These are phyloP conservation scores for Latheticus oryzae DNA, from an alignment of 2,888 invertebrate genomes.

Conservation along the genomic window DNA sequence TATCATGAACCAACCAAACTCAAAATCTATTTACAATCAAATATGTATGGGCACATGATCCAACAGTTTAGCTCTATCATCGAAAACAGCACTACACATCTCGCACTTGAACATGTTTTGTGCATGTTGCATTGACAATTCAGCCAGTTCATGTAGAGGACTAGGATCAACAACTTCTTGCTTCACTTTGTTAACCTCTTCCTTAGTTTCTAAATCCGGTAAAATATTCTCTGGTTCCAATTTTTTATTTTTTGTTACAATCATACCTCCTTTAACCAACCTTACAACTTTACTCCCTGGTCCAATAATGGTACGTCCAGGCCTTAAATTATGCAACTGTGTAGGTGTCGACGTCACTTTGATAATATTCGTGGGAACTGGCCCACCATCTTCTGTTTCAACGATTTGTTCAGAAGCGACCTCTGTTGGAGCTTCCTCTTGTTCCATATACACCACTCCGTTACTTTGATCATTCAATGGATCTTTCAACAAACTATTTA, in stretches of 20 bases:
- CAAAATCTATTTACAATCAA: slow-evolving; percentile 67
- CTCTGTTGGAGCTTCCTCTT: slow-evolving; percentile 55
- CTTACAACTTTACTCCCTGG: slow-evolving; percentile 62
- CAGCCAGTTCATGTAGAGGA: slow-evolving; percentile 67
- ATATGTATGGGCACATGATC: slow-evolving; percentile 87
- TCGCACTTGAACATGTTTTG: slow-evolving; percentile 77
- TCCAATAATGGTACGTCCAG: slow-evolving; percentile 62
- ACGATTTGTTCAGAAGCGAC: slow-evolving; percentile 59
- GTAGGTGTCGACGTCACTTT: slow-evolving; percentile 45
- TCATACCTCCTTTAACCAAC: slow-evolving; percentile 64
- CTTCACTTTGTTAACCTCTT: slow-evolving; percentile 46
- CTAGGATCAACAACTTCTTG: slow-evolving; percentile 65
- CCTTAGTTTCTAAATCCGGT: slow-evolving; percentile 41
- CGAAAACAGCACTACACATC: slow-evolving; percentile 83
- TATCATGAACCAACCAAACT: slow-evolving; percentile 5
- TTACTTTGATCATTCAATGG: slow-evolving; percentile 51
- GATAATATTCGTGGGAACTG: slow-evolving; percentile 54
- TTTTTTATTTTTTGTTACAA: slow-evolving; percentile 60
- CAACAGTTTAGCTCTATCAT: slow-evolving; percentile 77
- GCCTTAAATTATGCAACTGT: slow-evolving; percentile 54
- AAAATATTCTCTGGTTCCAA: slow-evolving; percentile 55
- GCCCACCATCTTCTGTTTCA: slow-evolving; percentile 51
- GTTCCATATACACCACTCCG: slow-evolving; percentile 53
- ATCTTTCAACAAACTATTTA: slow-evolving; percentile 55
- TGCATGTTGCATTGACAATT: slow-evolving; percentile 67